Evolutionary conservation across 2,797 vertebrate genomes (phyloP).

Genomic region (Distichodus sexfasciatus): DNA sequence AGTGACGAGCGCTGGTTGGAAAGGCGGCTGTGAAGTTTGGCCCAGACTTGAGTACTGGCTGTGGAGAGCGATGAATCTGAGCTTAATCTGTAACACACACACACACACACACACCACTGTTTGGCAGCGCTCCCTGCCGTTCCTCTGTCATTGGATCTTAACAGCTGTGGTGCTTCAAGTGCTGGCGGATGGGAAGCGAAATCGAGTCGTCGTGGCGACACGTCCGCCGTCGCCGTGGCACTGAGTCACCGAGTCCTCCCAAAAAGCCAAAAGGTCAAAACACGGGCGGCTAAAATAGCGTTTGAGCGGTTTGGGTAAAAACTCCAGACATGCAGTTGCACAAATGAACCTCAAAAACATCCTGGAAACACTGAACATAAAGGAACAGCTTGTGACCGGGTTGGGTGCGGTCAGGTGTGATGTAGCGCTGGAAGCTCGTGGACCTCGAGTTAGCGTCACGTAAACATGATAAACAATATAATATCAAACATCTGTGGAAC

Average conservation of each 20-base stretch:
- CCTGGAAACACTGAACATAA: neutral
- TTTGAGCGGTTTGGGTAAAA: neutral
- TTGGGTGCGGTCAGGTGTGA: too few relatives aligned
- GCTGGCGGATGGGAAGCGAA: slow-evolving; percentile 42
- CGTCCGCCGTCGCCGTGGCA: neutral
- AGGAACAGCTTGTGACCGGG: too few relatives aligned
- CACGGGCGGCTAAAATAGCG: slow-evolving; percentile 16
- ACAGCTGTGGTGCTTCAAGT: slow-evolving; percentile 49
- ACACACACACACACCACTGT: slow-evolving; percentile 20
- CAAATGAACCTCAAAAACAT: neutral
- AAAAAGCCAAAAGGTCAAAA: slow-evolving; percentile 14
- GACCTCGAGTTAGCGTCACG: too few relatives aligned
- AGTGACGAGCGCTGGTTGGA: too few relatives aligned
- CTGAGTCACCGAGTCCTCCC: neutral
- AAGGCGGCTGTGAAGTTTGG: too few relatives aligned
- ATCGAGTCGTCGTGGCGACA: slow-evolving; percentile 12
- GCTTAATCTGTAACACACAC: neutral
- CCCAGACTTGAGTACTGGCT: too few relatives aligned
- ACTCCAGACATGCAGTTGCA: neutral
- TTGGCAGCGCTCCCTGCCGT: slow-evolving; percentile 33
- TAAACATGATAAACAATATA: too few relatives aligned
- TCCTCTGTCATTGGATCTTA: slow-evolving; percentile 42
- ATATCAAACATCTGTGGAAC: too few relatives aligned
- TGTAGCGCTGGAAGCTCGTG: too few relatives aligned
- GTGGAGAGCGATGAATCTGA: too few relatives aligned